Evolutionary conservation across 2,113 vertebrate genomes (phyloP).

Genomic region (Pantherophis guttatus): DNA sequence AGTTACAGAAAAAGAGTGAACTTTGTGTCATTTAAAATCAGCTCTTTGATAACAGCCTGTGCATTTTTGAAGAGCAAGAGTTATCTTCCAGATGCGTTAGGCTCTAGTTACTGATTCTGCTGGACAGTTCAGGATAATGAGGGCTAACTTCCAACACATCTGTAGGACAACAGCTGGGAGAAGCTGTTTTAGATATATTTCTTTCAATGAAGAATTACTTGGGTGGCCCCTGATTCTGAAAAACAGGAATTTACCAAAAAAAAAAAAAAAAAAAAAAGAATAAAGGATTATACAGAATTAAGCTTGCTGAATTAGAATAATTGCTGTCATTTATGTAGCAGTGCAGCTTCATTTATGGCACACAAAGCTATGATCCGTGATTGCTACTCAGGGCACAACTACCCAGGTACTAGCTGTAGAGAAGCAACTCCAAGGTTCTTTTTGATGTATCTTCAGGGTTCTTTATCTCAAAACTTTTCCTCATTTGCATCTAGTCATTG

Average conservation of each 20-base stretch:
- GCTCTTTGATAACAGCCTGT: neutral
- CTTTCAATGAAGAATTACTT: neutral
- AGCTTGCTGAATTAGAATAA: neutral
- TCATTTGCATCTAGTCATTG: neutral
- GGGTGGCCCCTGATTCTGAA: neutral
- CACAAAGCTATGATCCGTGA: neutral
- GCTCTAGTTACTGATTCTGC: neutral
- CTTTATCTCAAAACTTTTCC: neutral
- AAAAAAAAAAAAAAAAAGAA: too few species aligned
- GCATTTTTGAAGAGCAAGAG: neutral
- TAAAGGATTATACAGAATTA: neutral
- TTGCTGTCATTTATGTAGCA: neutral
- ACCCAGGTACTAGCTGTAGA: neutral
- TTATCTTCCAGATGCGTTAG: neutral
- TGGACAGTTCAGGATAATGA: neutral
- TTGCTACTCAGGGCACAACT: neutral
- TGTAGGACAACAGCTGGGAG: neutral
- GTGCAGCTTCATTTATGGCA: neutral
- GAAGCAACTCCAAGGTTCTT: neutral
- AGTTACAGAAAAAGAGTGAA: neutral
- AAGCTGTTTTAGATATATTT: neutral
- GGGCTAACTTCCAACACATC: neutral
- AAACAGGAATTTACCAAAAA: neutral
- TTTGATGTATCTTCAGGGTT: neutral
- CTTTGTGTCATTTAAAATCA: neutral